Evolutionary conservation across 2,888 invertebrate genomes (phyloP), one percentile per base, ranked within the genome.

Genomic region (Parochlus steinenii): DNA sequence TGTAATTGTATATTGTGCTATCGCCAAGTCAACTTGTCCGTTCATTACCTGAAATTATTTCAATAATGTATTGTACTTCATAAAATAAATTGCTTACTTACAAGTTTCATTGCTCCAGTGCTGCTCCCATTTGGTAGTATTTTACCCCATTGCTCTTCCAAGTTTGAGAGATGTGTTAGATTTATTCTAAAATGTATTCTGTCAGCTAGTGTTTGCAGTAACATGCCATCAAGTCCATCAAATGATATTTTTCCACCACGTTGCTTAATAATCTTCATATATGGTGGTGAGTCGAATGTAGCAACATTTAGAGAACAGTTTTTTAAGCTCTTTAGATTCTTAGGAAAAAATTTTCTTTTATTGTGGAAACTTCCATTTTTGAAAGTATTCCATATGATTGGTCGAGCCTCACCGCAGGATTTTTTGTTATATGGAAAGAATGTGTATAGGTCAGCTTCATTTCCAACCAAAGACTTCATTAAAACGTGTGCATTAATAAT

Each of bases 211-310:
- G 19, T 7, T 4, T 19, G 19, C 16, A 22, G 12, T 22, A 34
- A 28, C 11, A 16, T 16, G 6, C 34, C 28, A 20, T 34, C 28
- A 11, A 22, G 11, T n/a, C 34, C 28, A n/a, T 28, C 3, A 20
- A 20, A 28, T 20, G 22, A 12, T 22, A 14, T 22, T 2, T 18
- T 4, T 6, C 14, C 17, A 2, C 26, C 33, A 7, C 19, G 12
- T 12, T 15, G 10, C 10, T 34, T 22, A 6, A 16, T 7, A 10
- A 34, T 34, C 28, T 28, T 34, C 34, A 34, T 34, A 27, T 28
- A 28, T 19, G 34, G 34, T 22, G 34, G 34, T 14, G 19, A 12
- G 16, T 34, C 28, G n/a, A 34, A 34, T 15, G 34, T 34, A 5
- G 29, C 28, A 18, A 34, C 17, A 16, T 34, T 34, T 7, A 28